Base-by-base conservation (phyloP, 2,888 invertebrate genomes). In the Aporophyla lueneburgensis region DNA sequence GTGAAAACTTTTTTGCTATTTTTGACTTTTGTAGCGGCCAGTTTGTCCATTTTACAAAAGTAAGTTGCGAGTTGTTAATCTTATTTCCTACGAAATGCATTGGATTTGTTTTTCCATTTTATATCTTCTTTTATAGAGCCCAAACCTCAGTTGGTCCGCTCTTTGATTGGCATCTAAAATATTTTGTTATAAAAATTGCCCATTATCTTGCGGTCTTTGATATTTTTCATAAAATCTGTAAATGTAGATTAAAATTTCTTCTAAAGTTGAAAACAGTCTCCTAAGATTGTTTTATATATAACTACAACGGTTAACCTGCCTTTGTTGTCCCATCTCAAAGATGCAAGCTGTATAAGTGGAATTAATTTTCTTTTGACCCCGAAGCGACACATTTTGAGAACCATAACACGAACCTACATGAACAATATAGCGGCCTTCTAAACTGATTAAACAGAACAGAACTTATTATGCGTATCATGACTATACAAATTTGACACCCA, bases 401-500 rank as follows among this genome's bases (percentile, higher is more conserved):
- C 12, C 6, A 24, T 46, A 10, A 46, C 63, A 46, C 46, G 21
- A 27, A 54, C 21, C 27, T 49, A 33, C 33, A 33, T 33, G 59
- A 59, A 40, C 27, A 54, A 27, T 40, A 54, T n/a, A 16, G 24
- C 46, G 33, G 51, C 16, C 43, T 16, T 69, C 70, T 74, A 59
- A 75, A 63, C 65, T 62, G 71, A 80, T 65, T 70, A 72, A 84
- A 84, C 71, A 58, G 33, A 66, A 76, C 61, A 54, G 12, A 83
- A 69, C 59, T 69, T 71, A 74, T 76, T 76, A 80, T 83, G 70
- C 59, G 61, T 76, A 85, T 87, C 78, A 85, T 85, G 87, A 79
- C 85, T 79, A 74, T 75, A 83, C 78, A 86, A 88, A 90, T 90
- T 87, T 87, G 86, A 86, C 88, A 88, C 76, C 83, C 84, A 85